Evolutionary conservation across 1,140 invertebrate species (phyloP).

Genomic region (Drosophila equinoxialis): DNA sequence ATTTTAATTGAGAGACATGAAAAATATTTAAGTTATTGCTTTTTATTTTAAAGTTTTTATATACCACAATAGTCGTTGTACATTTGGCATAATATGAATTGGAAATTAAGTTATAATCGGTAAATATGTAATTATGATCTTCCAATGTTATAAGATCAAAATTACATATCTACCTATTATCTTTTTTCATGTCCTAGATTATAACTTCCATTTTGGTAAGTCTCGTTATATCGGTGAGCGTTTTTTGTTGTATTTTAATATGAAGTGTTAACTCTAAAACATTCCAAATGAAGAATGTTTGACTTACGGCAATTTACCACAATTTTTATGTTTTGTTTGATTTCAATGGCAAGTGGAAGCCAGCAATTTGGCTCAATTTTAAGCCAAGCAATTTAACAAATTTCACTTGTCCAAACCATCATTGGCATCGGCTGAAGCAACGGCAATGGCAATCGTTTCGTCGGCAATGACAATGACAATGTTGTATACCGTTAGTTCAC

Average conservation of each 20-base stretch:
- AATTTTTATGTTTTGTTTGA: constrained; percentile 19
- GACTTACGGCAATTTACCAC: background rate
- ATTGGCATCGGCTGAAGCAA: background rate
- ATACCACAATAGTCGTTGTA: too few species aligned
- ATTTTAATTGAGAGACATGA: too few species aligned
- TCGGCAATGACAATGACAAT: constrained; percentile 67
- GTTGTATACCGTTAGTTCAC: constrained; percentile 60
- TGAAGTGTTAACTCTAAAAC: background rate
- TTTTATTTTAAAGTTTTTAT: too few species aligned
- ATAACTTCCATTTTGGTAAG: too few species aligned
- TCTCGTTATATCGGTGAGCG: too few species aligned
- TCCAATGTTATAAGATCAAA: too few species aligned
- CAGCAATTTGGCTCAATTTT: constrained; percentile 59
- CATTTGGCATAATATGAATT: too few species aligned
- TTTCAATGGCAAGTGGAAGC: constrained; percentile 62
- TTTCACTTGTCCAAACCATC: constrained; percentile 58
- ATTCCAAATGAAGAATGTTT: background rate
- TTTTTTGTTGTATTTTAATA: background rate
- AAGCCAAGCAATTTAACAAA: constrained; percentile 52
- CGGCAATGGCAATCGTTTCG: constrained; percentile 1
- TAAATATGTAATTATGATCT: too few species aligned
- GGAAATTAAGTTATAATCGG: too few species aligned
- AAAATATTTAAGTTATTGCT: too few species aligned
- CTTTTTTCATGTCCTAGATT: too few species aligned
- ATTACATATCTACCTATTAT: too few species aligned